phyloP scores from a whole-genome alignment of 2,113 vertebrate genomes.

The Colistium nudipinnis region DNA sequence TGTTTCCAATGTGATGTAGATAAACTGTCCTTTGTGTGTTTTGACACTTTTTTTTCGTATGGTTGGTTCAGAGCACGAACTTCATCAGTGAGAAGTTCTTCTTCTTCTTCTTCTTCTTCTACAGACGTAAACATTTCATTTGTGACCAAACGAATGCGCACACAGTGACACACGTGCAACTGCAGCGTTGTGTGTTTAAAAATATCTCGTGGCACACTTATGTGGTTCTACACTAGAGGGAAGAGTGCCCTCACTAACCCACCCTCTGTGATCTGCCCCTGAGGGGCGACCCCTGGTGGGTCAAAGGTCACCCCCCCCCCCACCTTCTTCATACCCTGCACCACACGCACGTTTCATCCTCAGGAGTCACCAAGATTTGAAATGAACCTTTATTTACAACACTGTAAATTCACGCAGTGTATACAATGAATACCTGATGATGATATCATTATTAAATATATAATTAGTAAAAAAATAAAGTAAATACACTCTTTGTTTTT shows the following conservation, averaged over 20 bases:
- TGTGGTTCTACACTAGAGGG: constrained; percentile 30
- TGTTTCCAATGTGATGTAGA: neutral
- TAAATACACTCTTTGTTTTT: too few relatives aligned
- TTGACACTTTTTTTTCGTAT: too few relatives aligned
- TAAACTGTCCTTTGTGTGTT: too few relatives aligned
- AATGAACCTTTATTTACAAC: neutral
- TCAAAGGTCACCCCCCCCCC: constrained; percentile 40
- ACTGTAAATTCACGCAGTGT: neutral
- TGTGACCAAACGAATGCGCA: neutral
- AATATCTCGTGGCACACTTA: neutral
- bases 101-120: too few relatives aligned
- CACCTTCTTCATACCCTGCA: neutral
- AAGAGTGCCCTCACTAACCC: constrained; percentile 24
- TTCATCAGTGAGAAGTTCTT: too few relatives aligned
- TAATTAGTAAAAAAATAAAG: too few relatives aligned
- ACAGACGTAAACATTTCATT: too few relatives aligned
- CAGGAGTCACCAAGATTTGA: neutral
- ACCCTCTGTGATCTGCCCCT: too few relatives aligned
- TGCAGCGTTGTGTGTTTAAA: neutral
- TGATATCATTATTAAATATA: too few relatives aligned
- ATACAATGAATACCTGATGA: too few relatives aligned
- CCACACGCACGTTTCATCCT: neutral
- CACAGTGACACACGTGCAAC: neutral
- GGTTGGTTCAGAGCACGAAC: too few relatives aligned
- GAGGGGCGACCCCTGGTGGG: constrained; percentile 41